phyloP scores from a whole-genome alignment of 2,797 vertebrate species.

The Muscicapa striata region DNA sequence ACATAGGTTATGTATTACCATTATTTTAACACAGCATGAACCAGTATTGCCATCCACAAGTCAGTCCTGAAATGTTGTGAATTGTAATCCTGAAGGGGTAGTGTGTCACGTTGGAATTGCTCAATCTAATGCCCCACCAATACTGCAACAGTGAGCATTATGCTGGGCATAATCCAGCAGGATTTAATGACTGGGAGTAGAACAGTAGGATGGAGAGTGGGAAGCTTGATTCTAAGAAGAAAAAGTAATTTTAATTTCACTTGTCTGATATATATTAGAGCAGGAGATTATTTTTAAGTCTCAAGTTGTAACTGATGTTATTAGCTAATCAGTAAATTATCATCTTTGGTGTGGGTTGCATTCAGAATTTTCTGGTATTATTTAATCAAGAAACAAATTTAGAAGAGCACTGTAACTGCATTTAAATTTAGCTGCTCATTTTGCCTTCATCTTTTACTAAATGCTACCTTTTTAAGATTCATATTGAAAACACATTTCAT shows the following conservation, averaged over 20 bases:
- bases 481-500: background rate
- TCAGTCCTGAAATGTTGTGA: background rate
- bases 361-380: background rate
- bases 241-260: background rate
- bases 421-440: slow-evolving; percentile 27
- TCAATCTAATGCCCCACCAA: background rate
- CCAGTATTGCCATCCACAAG: background rate
- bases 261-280: background rate
- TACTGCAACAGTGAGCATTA: background rate
- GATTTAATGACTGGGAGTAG: background rate
- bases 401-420: background rate
- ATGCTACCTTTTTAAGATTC: background rate
- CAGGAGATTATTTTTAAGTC: background rate
- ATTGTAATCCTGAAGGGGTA: background rate
- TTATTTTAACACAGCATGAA: background rate
- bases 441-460: slow-evolving; percentile 1
- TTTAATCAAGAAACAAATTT: slow-evolving; percentile 26
- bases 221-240: background rate
- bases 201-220: background rate
- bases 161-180: background rate
- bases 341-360: background rate
- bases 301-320: background rate
- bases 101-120: background rate
- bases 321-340: slow-evolving; percentile 37
- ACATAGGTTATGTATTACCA: background rate